phyloP scores from a whole-genome alignment of 2,113 vertebrate genomes.

The Charadrius vociferus region DNA sequence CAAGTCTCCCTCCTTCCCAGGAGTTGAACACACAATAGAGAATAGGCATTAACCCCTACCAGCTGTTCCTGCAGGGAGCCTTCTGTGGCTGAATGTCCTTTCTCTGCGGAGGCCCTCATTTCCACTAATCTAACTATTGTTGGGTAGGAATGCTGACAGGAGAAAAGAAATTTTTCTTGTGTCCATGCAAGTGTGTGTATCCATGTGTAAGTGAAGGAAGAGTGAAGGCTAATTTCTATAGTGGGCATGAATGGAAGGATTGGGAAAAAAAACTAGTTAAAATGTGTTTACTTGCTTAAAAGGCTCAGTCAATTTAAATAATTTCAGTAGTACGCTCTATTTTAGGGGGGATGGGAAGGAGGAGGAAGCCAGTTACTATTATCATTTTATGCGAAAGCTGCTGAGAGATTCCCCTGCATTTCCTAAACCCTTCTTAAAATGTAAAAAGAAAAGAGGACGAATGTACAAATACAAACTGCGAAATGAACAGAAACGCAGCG shows the following conservation, averaged over 20 bases:
- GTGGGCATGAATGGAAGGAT: slow-evolving; percentile 95
- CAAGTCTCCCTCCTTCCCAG: slow-evolving; percentile 99
- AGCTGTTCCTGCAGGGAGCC: slow-evolving; percentile 99
- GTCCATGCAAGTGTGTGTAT: slow-evolving; percentile 99
- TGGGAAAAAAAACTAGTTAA: slow-evolving; percentile 98
- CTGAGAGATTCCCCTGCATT: slow-evolving; percentile 58
- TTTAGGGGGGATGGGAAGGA: slow-evolving; percentile 62
- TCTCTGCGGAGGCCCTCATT: slow-evolving; percentile 98
- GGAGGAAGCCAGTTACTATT: slow-evolving; percentile 74
- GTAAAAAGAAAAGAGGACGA: neutral
- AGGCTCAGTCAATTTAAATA: slow-evolving; percentile 86
- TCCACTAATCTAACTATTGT: slow-evolving; percentile 99
- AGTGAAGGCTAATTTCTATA: slow-evolving; percentile 99
- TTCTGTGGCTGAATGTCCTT: slow-evolving; percentile 99
- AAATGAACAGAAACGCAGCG: slow-evolving; percentile 42
- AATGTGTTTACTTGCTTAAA: slow-evolving; percentile 91
- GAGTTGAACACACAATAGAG: slow-evolving; percentile 99
- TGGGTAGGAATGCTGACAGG: slow-evolving; percentile 99
- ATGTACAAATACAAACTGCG: neutral
- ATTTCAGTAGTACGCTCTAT: slow-evolving; percentile 80
- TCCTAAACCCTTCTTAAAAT: neutral
- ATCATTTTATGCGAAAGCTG: slow-evolving; percentile 67
- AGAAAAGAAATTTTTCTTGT: slow-evolving; percentile 99
- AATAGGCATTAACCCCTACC: slow-evolving; percentile 99
- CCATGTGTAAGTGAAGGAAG: slow-evolving; percentile 99